Evolutionary conservation across 2,113 vertebrate genomes (phyloP), one percentile per base, ranked within the genome.

Genomic region (Burhinus oedicnemus): DNA sequence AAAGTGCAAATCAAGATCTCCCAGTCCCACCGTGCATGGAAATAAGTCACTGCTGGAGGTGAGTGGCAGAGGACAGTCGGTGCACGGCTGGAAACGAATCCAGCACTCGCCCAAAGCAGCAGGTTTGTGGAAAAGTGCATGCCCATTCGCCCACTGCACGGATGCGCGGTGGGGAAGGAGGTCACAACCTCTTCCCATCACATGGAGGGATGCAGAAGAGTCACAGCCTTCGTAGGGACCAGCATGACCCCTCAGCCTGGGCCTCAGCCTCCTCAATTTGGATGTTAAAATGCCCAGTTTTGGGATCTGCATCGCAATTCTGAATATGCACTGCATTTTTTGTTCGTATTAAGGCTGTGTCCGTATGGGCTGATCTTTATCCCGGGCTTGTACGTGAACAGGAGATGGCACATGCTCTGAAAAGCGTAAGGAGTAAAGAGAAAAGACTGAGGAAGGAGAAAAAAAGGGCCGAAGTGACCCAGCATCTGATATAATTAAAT

Each of bases 21-120:
- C 51, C 23, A 25, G 8, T 8, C 45, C 54, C 70, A 32, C 17
- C 9, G 2, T 1, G 0, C 29, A 14, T 0, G 1, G 51, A 22
- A 75, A 15, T 30, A 65, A 38, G 21, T 34, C 60, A 21, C 11
- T 8, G 15, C 29, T 40, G 60, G 30, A 20, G 42, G 32, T 1
- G 25, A 38, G 26, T 11, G 54, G 51, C 69, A 61, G 55, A 57
- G 60, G 21, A 52, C 29, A 38, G 29, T 12, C 57, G 14, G 38
- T 6, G 45, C 38, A 6, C 0, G 29, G 72, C 72, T 66, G 38
- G 47, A 72, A 81, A 69, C 1, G 2, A 75, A 32, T 23, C 47
- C 82, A 65, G 66, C 38, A 14, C 42, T 21, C 23, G 11, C 45
- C 65, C 60, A 40, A 42, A 60, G 76, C 61, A 72, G 34, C 15